Base-by-base conservation (phyloP, 2,888 invertebrate species). In the Resseliella maxima region DNA sequence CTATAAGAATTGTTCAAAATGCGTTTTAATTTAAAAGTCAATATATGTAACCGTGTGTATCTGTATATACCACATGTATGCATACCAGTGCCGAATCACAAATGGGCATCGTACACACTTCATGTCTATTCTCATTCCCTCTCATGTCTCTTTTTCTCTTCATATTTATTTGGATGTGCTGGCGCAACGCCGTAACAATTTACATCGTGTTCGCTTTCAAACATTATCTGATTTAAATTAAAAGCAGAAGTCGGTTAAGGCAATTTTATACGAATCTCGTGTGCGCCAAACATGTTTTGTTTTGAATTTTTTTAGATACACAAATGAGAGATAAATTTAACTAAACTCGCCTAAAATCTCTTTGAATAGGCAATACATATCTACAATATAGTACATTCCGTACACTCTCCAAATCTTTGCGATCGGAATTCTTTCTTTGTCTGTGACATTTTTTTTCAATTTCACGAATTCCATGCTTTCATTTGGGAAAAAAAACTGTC, bases 21-120 rank as follows among this genome's bases (percentile, higher is more conserved):
- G 72, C 72, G 72, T 35, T 72, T 72, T 72, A 72, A 72, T 72
- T 72, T 72, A 72, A 72, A n/a, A 72, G 72, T 72, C 72, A 72
- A 72, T 72, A 72, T 3, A 72, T 31, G 59, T 59, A 31, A 2
- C 21, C 2, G 50, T 50, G 50, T 50, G 27, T 12, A 72, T 31
- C 1, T 10, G 72, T 15, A 35, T 31, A 35, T 35, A 15, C n/a
- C n/a, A n/a, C 15, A 15, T 35, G 72, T 50, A 12, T 27, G 72
- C 72, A 72, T 72, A 72, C 72, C 15, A 27, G 72, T 15, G 15
- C n/a, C 72, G 35, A 27, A 31, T 31, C 31, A 72, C 72, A 72
- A 0, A 72, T 35, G 72, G 31, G 72, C 72, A 15, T 18, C 31
- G 72, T 31, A 15, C 31, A 31, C 27, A 31, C 12, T 50, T 6